These are phyloP conservation scores for Conus betulinus DNA, from an alignment of 1,140 invertebrate genomes.

Conservation along the genomic window DNA sequence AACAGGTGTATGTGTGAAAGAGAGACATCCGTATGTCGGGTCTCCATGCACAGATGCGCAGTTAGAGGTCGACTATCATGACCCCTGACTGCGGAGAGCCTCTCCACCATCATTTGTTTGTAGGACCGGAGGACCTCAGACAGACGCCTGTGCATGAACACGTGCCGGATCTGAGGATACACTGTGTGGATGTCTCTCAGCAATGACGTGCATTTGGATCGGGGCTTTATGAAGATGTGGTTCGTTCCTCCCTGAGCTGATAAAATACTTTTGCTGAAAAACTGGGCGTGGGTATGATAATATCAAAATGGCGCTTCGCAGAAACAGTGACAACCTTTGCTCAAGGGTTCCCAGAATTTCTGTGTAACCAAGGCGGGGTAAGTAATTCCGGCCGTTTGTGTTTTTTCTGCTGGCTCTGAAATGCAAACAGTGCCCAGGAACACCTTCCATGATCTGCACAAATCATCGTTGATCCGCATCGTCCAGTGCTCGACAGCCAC, in stretches of 20 bases:
- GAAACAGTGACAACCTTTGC: not conserved
- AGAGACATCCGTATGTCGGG: no score
- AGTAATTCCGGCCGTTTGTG: not conserved
- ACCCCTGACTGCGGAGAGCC: no score
- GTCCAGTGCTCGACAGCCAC: constrained; percentile 27
- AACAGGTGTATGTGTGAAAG: no score
- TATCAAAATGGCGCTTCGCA: not conserved
- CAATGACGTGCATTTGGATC: not conserved
- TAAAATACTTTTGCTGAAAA: not conserved
- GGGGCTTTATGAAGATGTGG: not conserved
- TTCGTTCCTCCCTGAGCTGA: not conserved
- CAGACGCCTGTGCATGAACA: no score
- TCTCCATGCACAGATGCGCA: no score
- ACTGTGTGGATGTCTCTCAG: no score
- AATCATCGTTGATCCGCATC: constrained; percentile 25
- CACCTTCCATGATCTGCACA: constrained; percentile 7
- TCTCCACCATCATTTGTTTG: no score
- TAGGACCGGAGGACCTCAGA: no score
- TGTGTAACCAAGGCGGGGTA: not conserved
- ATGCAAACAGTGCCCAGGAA: constrained; percentile 5
- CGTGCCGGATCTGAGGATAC: no score
- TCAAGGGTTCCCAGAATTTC: not conserved
- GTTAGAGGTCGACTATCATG: no score
- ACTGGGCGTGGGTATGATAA: not conserved
- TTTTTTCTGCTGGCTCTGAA: no score